Evolutionary conservation across 2,797 vertebrate species (phyloP), one percentile per base, ranked within the genome.

Genomic region (Lindbergichthys nudifrons): DNA sequence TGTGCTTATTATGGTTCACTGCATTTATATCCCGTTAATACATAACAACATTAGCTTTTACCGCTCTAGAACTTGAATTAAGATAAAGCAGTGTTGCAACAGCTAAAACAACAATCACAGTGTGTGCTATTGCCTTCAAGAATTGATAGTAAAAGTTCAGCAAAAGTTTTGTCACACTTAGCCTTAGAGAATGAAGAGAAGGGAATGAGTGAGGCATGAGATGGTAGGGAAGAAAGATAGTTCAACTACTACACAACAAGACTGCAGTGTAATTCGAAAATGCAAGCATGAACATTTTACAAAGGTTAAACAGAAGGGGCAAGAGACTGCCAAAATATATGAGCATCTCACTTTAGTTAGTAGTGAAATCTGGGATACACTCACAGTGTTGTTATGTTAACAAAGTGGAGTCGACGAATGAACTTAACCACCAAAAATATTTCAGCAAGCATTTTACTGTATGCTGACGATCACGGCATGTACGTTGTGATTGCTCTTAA

Each of bases 1-100:
- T 36, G 3, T 16, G 23, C 23, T 78, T 59, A 84, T 79, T 54
- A 61, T 67, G 23, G 64, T 63, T 68, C 57, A 71, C 11, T 54
- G 56, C 18, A 39, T 50, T 72, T 2, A 23, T 64, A 53, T 74
- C 50, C 53, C 57, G 58, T 78, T 72, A 83, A 72, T 70, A 21
- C 39, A 71, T 41, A 15, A 61, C 57, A 36, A 36, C 32, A 50
- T 69, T 65, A 48, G 6, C 41, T 57, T 60, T 61, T 54, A 65
- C 60, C 9, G 2, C 0, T 14, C 4, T 3, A 16, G 60, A 72
- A 42, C 32, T 36, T 36, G 32, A 36, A 36, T 9, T 36, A 36
- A 36, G 32, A 36, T 9, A 9, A 36, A 36, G 32, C 32, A 36
- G 32, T 36, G 32, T 36, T 36, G 6, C 32, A 36, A 36, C 6